Evolutionary conservation across 2,113 vertebrate genomes (phyloP).

Genomic region (Megalops atlanticus): DNA sequence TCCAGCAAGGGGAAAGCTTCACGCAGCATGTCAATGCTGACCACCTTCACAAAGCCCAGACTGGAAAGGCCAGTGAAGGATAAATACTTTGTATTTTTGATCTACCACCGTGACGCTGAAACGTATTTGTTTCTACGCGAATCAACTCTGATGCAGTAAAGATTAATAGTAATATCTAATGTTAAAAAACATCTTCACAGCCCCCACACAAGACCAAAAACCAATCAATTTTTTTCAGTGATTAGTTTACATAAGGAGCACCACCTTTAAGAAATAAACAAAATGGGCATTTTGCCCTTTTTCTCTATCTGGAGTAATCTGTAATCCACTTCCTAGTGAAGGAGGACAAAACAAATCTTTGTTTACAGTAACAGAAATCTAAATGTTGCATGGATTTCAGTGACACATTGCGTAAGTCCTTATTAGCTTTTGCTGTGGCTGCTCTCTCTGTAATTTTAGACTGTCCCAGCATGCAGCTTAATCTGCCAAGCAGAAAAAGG

Average conservation of each 20-base stretch:
- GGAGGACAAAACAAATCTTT: background rate
- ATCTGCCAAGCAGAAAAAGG: background rate
- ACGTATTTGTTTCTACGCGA: background rate
- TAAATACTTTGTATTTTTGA: background rate
- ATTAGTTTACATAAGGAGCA: too few species aligned
- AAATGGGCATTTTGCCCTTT: background rate
- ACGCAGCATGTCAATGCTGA: constrained; percentile 77
- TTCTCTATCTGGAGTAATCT: background rate
- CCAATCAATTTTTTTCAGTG: too few species aligned
- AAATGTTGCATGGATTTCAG: background rate
- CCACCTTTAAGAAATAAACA: background rate
- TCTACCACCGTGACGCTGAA: background rate
- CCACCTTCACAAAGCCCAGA: constrained; percentile 79
- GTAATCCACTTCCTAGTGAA: background rate
- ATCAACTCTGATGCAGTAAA: background rate
- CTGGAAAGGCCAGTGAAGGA: constrained; percentile 57
- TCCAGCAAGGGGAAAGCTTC: constrained; percentile 83
- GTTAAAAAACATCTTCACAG: background rate
- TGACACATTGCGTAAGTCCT: constrained; percentile 11
- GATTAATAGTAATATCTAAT: too few species aligned
- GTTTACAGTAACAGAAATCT: background rate
- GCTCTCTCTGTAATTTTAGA: background rate
- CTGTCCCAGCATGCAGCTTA: background rate
- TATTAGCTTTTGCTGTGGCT: constrained; percentile 2
- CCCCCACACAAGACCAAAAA: too few species aligned